Evolutionary conservation across 2,797 vertebrate genomes (phyloP), one percentile per base, ranked within the genome.

Genomic region (Anolis apletophallus): DNA sequence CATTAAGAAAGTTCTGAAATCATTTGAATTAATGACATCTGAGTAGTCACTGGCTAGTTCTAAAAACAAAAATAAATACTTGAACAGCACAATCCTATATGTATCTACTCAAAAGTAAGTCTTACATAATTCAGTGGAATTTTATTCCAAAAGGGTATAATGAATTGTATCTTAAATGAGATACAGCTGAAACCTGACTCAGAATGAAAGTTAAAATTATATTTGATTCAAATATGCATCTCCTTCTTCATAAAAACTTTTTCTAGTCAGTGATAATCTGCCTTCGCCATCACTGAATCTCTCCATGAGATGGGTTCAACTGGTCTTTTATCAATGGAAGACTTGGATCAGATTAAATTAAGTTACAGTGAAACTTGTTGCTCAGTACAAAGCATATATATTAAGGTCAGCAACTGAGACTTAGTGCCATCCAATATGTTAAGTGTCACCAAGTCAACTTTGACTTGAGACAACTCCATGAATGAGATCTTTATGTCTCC

Each of bases 1-100:
- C 89, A 94, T 93, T 92, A 93, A 94, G 92, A 82, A 85, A 85
- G 93, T 94, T 90, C 92, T 94, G 94, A 95, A 95, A 96, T 93
- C 90, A 86, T 93, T 79, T 93, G 90, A 85, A 83, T 71, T 92
- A 34, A 89, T 92, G 88, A 94, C 75, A 93, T 90, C 80, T 95
- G 84, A 93, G 88, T 94, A 93, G 87, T 93, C 87, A 91, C 0
- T 86, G 91, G 92, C 94, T 89, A 91, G 83, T 93, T 94, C 93
- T 72, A 93, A 93, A 94, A 89, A 86, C 91, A 91, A 80, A 94
- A 88, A 86, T 81, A 72, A 94, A 71, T 23, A 93, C 52, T 93
- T 93, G 14, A 32, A 32, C 75, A 55, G 23, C 57, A 59, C 21
- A 16, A 81, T 68, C 29, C 23, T 81, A 26, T 81, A 34, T 11